Evolutionary conservation across 1,140 invertebrate species (phyloP).

Genomic region (Nasonia giraulti): DNA sequence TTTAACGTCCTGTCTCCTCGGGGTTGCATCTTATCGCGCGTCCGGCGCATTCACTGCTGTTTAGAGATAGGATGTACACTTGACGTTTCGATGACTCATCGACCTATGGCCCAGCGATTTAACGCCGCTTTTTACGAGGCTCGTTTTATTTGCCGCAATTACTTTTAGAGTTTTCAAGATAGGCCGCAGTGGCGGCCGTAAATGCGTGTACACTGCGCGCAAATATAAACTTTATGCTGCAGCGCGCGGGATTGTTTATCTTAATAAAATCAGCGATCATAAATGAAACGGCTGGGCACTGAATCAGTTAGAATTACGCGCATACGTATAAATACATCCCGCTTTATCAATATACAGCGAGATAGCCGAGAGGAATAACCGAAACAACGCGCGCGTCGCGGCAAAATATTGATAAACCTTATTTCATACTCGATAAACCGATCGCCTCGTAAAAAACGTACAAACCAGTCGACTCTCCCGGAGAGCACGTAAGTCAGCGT

Average conservation of each 20-base stretch:
- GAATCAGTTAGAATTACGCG: no score
- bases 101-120: neutral
- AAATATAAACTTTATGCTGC: neutral
- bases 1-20: no score
- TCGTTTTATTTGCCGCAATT: neutral
- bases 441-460: neutral
- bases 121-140: neutral
- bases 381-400: neutral
- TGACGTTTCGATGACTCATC: neutral
- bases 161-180: neutral
- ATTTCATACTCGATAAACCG: constrained; percentile 25
- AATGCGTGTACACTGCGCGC: neutral
- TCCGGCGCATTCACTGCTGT: no score
- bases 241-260: neutral
- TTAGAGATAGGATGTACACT: neutral
- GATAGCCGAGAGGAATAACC: neutral
- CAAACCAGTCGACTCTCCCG: neutral
- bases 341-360: no score
- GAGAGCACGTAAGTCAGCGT: constrained; percentile 36
- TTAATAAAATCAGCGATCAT: neutral
- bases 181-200: neutral
- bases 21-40: no score
- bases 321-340: no score
- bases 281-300: neutral
- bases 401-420: constrained; percentile 27